Conservation (phyloP, 2,113 vertebrate genomes). For the Lontra canadensis region DNA sequence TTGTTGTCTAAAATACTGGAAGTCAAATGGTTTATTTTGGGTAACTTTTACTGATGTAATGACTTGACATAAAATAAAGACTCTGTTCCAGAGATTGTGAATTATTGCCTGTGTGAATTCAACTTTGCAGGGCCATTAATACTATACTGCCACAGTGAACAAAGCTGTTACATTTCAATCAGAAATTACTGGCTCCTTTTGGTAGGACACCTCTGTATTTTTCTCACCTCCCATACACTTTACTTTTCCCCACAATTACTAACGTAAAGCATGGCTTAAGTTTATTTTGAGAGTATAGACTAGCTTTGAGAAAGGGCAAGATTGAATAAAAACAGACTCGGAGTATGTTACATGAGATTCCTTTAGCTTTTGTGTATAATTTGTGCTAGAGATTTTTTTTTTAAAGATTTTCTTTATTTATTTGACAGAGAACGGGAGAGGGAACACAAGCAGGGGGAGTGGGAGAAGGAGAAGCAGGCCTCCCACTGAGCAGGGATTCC, state of each 20-base stretch:
- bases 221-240: background rate
- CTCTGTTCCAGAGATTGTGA: slow-evolving; percentile 49
- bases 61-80: slow-evolving; percentile 61
- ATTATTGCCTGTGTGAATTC: slow-evolving; percentile 34
- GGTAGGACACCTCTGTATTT: background rate
- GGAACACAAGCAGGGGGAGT: too few relatives aligned
- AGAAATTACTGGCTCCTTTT: slow-evolving; percentile 37
- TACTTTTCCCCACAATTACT: background rate
- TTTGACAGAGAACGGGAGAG: too few relatives aligned
- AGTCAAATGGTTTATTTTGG: slow-evolving; percentile 67
- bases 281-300: background rate
- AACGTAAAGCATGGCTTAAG: background rate
- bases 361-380: background rate
- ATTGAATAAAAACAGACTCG: background rate
- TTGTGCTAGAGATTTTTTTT: background rate
- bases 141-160: slow-evolving; percentile 38
- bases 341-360: background rate
- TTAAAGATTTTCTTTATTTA: too few relatives aligned
- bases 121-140: slow-evolving; percentile 40
- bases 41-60: slow-evolving; percentile 64
- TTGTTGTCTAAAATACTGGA: slow-evolving; percentile 61
- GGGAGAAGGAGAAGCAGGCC: too few relatives aligned
- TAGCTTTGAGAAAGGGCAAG: background rate
- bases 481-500: too few relatives aligned
- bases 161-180: slow-evolving; percentile 47